Percentiles rank a stretch among this genome's conserved stretches.
Conservation (phyloP, 2,797 vertebrate species). For the Amblyraja radiata region DNA sequence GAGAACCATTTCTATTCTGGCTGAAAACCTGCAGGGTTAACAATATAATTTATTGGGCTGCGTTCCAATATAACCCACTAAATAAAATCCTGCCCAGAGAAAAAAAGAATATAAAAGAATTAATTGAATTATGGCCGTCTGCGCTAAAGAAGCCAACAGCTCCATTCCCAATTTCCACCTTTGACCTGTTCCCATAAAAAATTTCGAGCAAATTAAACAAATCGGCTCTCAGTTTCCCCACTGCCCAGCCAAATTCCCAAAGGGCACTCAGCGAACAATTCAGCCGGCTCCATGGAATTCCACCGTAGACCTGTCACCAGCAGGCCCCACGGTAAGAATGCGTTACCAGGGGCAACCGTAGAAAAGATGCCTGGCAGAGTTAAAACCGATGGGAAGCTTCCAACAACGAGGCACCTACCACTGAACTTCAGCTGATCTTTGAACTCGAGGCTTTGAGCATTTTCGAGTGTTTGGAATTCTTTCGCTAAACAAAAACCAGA, state of each 20-base stretch:
- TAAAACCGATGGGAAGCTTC: neutral
- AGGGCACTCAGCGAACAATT: conserved; percentile 19
- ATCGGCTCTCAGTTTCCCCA: neutral
- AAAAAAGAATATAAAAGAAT: neutral
- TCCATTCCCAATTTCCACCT: conserved; percentile 45
- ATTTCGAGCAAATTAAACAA: conserved; percentile 45
- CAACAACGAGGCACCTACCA: neutral
- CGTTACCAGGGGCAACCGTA: neutral
- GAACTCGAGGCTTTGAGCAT: neutral
- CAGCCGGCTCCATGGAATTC: neutral
- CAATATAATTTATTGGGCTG: neutral
- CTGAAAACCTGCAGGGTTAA: neutral
- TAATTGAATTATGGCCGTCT: conserved; percentile 25
- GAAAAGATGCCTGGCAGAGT: neutral
- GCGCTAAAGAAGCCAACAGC: neutral
- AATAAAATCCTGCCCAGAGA: neutral
- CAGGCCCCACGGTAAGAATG: neutral
- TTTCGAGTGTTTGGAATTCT: conserved; percentile 11
- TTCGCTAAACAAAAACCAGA: neutral
- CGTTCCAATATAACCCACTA: neutral
- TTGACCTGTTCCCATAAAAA: conserved; percentile 55
- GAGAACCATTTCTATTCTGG: neutral
- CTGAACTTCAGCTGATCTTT: conserved; percentile 36
- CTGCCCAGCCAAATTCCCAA: neutral
- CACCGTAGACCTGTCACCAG: neutral